Conservation (phyloP, 2,888 invertebrate species). For the Rhamnusium bicolor region DNA sequence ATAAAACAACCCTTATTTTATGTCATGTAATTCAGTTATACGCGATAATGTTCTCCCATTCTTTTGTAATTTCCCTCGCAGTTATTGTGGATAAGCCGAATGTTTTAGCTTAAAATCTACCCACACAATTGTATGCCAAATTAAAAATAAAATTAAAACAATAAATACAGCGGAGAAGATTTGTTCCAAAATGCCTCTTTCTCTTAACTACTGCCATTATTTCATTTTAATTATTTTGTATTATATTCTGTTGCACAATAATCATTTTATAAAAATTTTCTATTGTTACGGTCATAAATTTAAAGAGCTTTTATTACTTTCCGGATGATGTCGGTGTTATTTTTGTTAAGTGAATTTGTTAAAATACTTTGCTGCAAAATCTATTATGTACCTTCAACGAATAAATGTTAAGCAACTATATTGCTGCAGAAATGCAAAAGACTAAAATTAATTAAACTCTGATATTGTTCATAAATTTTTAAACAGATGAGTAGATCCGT, state of each 20-base stretch:
- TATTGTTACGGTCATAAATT: not conserved
- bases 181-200: not conserved
- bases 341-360: not conserved
- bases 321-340: not conserved
- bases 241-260: not conserved
- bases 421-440: not conserved
- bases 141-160: slow-evolving; percentile 50
- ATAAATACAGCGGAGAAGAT: slow-evolving; percentile 39
- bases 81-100: slow-evolving; percentile 45
- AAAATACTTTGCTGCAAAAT: not conserved
- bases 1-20: slow-evolving; percentile 53
- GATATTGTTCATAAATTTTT: not conserved
- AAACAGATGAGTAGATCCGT: too few species aligned
- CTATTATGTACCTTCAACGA: not conserved
- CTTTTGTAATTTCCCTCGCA: slow-evolving; percentile 47
- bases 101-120: slow-evolving; percentile 28
- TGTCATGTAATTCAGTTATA: slow-evolving; percentile 51
- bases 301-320: not conserved
- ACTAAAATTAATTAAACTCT: not conserved
- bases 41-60: slow-evolving; percentile 49
- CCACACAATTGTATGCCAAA: slow-evolving; percentile 43
- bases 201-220: slow-evolving; percentile 18
- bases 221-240: slow-evolving; percentile 22
- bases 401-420: not conserved
- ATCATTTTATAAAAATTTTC: slow-evolving; percentile 6